These are phyloP conservation scores for Temnothorax unifasciatus DNA, from an alignment of 2,888 invertebrate genomes.

Conservation along the genomic window DNA sequence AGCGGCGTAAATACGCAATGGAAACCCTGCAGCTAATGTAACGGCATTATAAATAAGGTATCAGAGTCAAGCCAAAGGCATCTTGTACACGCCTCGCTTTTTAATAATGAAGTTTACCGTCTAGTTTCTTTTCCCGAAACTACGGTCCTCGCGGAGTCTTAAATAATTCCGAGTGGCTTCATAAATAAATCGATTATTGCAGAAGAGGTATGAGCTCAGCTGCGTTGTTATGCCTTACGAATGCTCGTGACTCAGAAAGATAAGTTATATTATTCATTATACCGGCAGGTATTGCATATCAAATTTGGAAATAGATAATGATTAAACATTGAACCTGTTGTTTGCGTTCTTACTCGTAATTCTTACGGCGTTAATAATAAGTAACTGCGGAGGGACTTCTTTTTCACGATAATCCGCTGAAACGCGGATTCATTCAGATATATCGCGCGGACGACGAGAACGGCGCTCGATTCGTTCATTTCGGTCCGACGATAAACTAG, in stretches of 20 bases:
- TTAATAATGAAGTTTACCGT: slow-evolving; percentile 52
- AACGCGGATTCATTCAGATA: background rate
- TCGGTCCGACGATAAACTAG: slow-evolving; percentile 7
- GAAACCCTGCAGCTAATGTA: slow-evolving; percentile 43
- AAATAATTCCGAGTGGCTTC: slow-evolving; percentile 37
- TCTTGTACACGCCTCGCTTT: slow-evolving; percentile 33
- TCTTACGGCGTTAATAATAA: background rate
- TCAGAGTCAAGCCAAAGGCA: slow-evolving; percentile 28
- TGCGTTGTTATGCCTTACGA: background rate
- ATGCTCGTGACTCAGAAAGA: background rate
- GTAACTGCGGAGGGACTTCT: background rate
- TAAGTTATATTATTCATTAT: slow-evolving; percentile 25
- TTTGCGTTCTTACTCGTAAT: background rate
- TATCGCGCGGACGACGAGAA: background rate
- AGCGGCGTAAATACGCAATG: slow-evolving; percentile 37
- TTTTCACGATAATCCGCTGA: background rate
- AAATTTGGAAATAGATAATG: background rate
- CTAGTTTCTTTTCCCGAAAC: slow-evolving; percentile 47
- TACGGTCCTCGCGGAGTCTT: slow-evolving; percentile 14
- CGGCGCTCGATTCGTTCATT: background rate
- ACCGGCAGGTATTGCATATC: background rate
- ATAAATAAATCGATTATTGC: slow-evolving; percentile 44
- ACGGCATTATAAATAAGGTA: slow-evolving; percentile 46
- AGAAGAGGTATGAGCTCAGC: background rate
- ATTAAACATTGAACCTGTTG: background rate